phyloP scores from a whole-genome alignment of 2,888 invertebrate genomes.

The Phalangium opilio region DNA sequence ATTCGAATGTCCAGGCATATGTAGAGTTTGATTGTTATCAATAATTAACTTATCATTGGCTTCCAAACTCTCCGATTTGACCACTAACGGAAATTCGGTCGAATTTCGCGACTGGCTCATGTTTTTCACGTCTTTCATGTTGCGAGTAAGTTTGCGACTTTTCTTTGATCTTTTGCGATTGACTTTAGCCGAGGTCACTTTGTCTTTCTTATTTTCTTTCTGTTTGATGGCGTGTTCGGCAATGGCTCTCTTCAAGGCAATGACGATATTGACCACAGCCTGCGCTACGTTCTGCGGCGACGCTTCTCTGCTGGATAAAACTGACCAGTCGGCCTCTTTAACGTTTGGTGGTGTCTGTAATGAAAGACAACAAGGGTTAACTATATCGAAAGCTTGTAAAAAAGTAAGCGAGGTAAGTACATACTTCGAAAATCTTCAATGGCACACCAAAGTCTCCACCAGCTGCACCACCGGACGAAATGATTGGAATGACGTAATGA shows the following conservation, averaged over 20 bases:
- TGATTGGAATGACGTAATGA: constrained; percentile 28
- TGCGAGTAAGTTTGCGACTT: too few relatives aligned
- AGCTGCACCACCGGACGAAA: constrained; percentile 25
- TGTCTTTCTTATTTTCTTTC: background rate
- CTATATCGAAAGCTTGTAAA: background rate
- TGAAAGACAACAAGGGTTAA: background rate
- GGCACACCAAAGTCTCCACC: constrained; percentile 17
- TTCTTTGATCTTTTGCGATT: too few relatives aligned
- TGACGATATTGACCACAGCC: constrained; percentile 22
- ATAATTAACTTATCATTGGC: too few relatives aligned
- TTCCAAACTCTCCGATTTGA: too few relatives aligned
- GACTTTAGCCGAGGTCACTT: background rate
- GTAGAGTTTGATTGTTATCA: too few relatives aligned
- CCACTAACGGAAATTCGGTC: too few relatives aligned
- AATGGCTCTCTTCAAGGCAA: constrained; percentile 15
- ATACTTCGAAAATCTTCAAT: constrained; percentile 23
- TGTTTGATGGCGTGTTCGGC: constrained; percentile 10
- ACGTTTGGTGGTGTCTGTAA: constrained; percentile 25
- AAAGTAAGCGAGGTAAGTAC: background rate
- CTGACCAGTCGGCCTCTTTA: constrained; percentile 22
- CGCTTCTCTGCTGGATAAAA: constrained; percentile 19
- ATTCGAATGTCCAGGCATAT: too few relatives aligned
- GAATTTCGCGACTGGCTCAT: too few relatives aligned
- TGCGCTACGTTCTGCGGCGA: constrained; percentile 22
- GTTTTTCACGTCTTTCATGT: too few relatives aligned